phyloP scores from a whole-genome alignment of 2,113 vertebrate genomes.

The Zootoca vivipara region DNA sequence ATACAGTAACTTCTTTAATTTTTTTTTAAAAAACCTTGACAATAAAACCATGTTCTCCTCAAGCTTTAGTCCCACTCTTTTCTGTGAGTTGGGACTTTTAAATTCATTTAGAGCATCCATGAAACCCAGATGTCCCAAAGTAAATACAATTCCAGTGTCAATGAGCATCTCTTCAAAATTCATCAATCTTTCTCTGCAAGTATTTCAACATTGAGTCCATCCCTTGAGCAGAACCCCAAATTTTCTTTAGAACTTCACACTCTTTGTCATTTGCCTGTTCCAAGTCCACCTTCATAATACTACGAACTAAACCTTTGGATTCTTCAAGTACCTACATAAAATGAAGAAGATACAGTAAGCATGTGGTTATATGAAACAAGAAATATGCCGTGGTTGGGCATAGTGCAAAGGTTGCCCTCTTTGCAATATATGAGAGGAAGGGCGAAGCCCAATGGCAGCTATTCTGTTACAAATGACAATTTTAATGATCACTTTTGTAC shows the following conservation, averaged over 20 bases:
- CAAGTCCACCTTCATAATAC: conserved; percentile 85
- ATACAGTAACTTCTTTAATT: conserved; percentile 77
- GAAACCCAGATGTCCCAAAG: conserved; percentile 54
- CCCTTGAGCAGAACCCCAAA: conserved; percentile 95
- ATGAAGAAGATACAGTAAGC: neutral
- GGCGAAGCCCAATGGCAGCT: no score
- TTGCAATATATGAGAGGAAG: no score
- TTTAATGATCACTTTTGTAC: no score
- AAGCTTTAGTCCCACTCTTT: conserved; percentile 64
- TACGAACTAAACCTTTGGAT: conserved; percentile 94
- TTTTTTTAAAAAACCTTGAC: conserved; percentile 46
- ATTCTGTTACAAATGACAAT: no score
- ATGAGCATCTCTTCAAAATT: conserved; percentile 79
- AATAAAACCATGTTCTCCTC: conserved; percentile 54
- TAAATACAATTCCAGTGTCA: conserved; percentile 67
- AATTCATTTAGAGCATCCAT: conserved; percentile 44
- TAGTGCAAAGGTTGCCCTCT: neutral
- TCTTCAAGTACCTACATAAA: conserved; percentile 88
- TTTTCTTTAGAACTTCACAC: conserved; percentile 92
- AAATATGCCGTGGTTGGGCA: neutral
- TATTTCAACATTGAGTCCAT: conserved; percentile 95
- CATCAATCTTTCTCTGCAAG: conserved; percentile 90
- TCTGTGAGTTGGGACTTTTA: conserved; percentile 43
- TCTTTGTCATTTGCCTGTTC: conserved; percentile 96
- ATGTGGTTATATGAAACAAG: neutral